Evolutionary conservation across 2,797 vertebrate species (phyloP).

Genomic region (Takifugu rubripes): DNA sequence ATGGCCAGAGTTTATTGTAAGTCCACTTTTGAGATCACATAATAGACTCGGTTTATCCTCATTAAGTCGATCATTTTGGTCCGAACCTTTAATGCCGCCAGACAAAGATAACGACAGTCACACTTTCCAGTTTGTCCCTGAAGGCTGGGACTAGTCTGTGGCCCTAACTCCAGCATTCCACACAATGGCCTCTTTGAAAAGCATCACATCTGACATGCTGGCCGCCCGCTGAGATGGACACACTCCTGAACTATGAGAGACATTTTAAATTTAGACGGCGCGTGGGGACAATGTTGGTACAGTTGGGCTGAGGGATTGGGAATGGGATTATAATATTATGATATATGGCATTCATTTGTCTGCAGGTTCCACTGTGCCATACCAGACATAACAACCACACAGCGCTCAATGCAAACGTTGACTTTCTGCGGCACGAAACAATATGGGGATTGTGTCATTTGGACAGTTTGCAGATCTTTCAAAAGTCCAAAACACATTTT

Average conservation of each 20-base stretch:
- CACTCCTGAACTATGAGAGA: slow-evolving; percentile 60
- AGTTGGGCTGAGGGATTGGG: slow-evolving; percentile 78
- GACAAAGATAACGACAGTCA: neutral
- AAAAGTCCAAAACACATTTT: slow-evolving; percentile 10
- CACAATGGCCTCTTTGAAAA: slow-evolving; percentile 43
- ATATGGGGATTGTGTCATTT: slow-evolving; percentile 9
- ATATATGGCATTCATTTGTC: slow-evolving; percentile 69
- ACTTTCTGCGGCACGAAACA: slow-evolving; percentile 40
- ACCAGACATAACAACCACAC: slow-evolving; percentile 50
- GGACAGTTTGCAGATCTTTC: slow-evolving; percentile 7
- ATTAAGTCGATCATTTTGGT: no score
- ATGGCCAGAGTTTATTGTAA: slow-evolving; percentile 20
- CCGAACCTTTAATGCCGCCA: no score
- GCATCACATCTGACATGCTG: slow-evolving; percentile 45
- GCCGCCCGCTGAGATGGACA: slow-evolving; percentile 40
- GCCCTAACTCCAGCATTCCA: slow-evolving; percentile 39
- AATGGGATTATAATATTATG: slow-evolving; percentile 80
- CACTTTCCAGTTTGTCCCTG: slow-evolving; percentile 1
- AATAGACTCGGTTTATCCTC: no score
- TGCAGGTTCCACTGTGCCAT: slow-evolving; percentile 55
- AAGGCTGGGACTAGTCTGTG: neutral
- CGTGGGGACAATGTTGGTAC: slow-evolving; percentile 72
- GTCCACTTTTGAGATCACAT: slow-evolving; percentile 17
- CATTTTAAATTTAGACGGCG: slow-evolving; percentile 74
- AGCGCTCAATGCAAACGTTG: slow-evolving; percentile 38